Evolutionary conservation across 2,888 invertebrate species (phyloP), one percentile per base, ranked within the genome.

Genomic region (Microctonus hyperodae): DNA sequence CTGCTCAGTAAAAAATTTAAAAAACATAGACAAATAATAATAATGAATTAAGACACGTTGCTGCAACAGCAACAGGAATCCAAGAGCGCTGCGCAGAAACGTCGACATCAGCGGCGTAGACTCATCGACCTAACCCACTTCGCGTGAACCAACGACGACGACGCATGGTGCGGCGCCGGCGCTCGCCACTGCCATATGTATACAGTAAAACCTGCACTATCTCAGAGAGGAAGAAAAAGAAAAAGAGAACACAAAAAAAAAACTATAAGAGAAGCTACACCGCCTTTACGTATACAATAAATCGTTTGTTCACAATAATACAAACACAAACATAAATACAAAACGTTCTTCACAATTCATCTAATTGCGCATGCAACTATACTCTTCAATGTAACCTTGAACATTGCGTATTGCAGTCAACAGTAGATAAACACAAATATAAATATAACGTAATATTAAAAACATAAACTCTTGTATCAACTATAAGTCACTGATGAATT

Each of bases 111-210:
- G 74, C 72, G 73, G 75, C 74, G 78, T 78, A 75, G 80, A 74
- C 79, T 78, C 81, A 79, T 81, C 81, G 81, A 81, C 80, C 80
- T 81, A 80, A 80, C 81, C 81, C 78, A 81, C 79, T 81, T 81
- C 73, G 74, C 74, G 44, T 44, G 44, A 72, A 72, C 72, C 69
- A 58, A 61, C 57, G 60, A 53, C 57, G 60, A 53, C 64, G 61
- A 55, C 51, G 57, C 57, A 64, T 69, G 69, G 62, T 1, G 70
- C 62, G 64, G 72, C 73, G 72, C 68, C 68, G 65, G 66, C 60
- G 69, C 65, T 69, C 65, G 69, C 69, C 55, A 55, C 33, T 55
- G 25, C 55, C 35, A 58, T 22, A 58, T 44, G 16, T 44, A 25
- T 22, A 55, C 55, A 28, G 28, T 10, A 16, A 16, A 55, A 20